phyloP scores from a whole-genome alignment of 2,113 vertebrate genomes.

The Notarius quadriscutis region DNA sequence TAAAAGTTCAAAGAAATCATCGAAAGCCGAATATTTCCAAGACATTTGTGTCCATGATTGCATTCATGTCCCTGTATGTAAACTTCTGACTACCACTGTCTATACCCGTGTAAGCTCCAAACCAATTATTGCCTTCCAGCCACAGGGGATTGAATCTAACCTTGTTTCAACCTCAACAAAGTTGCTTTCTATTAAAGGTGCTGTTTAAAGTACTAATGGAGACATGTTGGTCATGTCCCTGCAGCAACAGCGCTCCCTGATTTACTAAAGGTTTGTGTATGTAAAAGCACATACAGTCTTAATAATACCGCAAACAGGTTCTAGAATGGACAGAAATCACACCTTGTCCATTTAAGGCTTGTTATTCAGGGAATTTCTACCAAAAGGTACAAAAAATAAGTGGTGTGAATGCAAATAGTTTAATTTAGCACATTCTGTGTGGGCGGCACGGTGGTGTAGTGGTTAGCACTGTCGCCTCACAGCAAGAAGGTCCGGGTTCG shows the following conservation, averaged over 20 bases:
- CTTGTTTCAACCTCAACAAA: neutral
- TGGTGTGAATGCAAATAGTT: neutral
- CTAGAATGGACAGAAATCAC: neutral
- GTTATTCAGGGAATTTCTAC: neutral
- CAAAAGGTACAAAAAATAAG: neutral
- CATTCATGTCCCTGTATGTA: too few relatives aligned
- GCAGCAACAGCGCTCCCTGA: neutral
- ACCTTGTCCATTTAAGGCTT: neutral
- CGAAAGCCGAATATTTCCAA: too few relatives aligned
- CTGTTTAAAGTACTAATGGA: constrained; percentile 1
- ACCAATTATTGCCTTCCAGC: neutral
- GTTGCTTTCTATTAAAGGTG: neutral
- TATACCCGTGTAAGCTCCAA: neutral
- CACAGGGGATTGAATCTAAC: neutral
- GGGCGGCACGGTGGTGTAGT: too few relatives aligned
- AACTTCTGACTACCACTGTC: too few relatives aligned
- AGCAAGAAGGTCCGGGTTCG: too few relatives aligned
- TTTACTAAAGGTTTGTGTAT: neutral
- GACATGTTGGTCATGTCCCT: neutral
- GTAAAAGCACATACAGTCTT: neutral
- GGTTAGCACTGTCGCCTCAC: too few relatives aligned
- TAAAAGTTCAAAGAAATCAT: too few relatives aligned
- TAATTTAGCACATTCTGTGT: neutral
- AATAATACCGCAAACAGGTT: neutral
- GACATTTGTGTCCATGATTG: too few relatives aligned